A percentile compares a stretch with the other conserved stretches of the same genome.
These are phyloP conservation scores for Loris lydekkerianus DNA, from an alignment of 2,797 vertebrate species.

Conservation along the genomic window DNA sequence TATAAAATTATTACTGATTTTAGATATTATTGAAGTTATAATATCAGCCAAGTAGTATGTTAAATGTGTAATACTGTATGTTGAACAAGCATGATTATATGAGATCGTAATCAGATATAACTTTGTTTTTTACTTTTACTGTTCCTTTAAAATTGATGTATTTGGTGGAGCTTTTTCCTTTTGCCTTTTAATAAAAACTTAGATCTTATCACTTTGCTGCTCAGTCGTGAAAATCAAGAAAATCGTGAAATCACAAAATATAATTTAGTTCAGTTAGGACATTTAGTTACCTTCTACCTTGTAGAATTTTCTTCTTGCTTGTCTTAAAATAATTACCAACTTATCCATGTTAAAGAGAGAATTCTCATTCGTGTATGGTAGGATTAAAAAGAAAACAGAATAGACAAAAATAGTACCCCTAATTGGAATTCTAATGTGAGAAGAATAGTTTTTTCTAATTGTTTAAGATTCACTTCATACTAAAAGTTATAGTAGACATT, in stretches of 20 bases:
- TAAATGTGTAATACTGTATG: not conserved
- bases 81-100: not conserved
- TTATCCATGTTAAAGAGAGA: not conserved
- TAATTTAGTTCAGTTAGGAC: not conserved
- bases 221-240: not conserved
- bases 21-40: not conserved
- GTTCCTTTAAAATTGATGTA: not conserved
- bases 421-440: not conserved
- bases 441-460: not conserved
- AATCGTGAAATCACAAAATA: not conserved
- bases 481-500: not conserved
- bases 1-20: not conserved
- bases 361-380: not conserved
- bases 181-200: not conserved
- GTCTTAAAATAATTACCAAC: not conserved
- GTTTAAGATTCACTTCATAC: not conserved
- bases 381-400: not conserved
- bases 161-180: not conserved
- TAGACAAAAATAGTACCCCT: not conserved
- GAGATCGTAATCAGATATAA: not conserved
- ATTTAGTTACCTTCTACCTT: not conserved
- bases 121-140: not conserved
- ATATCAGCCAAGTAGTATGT: not conserved
- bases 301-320: constrained; percentile 11
- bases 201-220: not conserved